Percentiles rank a stretch among this genome's conserved stretches.
Evolutionary conservation across 1,140 invertebrate species (phyloP).

Genomic region (Eulimnadia texana): DNA sequence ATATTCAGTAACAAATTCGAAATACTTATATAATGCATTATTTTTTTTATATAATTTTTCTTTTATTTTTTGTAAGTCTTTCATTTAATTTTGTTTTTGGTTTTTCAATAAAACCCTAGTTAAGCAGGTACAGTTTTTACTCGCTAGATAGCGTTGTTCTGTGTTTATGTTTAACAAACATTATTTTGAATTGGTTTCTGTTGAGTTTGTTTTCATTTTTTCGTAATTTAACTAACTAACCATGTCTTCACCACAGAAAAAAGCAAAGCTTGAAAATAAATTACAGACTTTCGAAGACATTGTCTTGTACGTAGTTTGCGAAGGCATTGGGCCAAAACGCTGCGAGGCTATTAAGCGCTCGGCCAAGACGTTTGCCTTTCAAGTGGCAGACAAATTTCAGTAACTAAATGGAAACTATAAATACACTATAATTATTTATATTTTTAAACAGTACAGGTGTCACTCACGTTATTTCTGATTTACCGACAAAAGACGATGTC

Average conservation of each 20-base stretch:
- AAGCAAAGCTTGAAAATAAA: not conserved
- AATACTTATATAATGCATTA: too few relatives aligned
- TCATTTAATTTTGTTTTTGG: too few relatives aligned
- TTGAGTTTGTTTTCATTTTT: not conserved
- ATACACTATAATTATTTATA: too few relatives aligned
- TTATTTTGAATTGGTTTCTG: too few relatives aligned
- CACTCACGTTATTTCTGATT: slow-evolving; percentile 7
- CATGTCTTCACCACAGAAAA: not conserved
- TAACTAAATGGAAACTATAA: too few relatives aligned
- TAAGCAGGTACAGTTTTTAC: too few relatives aligned
- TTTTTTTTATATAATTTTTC: too few relatives aligned
- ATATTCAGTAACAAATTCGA: too few relatives aligned
- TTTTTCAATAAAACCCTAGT: too few relatives aligned
- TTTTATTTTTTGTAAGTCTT: too few relatives aligned
- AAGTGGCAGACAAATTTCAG: not conserved
- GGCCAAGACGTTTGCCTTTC: not conserved
- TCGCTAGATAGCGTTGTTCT: too few relatives aligned
- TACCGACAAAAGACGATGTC: slow-evolving; percentile 10
- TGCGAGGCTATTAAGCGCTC: not conserved
- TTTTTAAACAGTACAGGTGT: slow-evolving; percentile 1
- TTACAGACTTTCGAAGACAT: not conserved
- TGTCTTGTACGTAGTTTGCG: not conserved
- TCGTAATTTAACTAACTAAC: not conserved
- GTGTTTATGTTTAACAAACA: too few relatives aligned
- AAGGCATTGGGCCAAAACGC: slow-evolving; percentile 4